Conservation (phyloP, 2,797 vertebrate genomes). For the Tapirus indicus region DNA sequence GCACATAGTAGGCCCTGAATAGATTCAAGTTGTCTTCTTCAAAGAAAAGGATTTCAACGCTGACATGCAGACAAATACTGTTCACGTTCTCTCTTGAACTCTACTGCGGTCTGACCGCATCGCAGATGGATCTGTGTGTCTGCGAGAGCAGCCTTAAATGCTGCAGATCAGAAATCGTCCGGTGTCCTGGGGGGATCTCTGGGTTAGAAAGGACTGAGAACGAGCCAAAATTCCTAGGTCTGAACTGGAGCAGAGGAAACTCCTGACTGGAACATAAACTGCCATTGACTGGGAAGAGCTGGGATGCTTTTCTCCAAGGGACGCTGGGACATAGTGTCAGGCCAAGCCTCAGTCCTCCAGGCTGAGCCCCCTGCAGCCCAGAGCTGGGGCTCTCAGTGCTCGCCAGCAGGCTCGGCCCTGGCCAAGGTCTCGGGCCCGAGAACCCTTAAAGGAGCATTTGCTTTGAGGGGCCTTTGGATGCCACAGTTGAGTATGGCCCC, state of each 20-base stretch:
- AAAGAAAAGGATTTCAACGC: neutral
- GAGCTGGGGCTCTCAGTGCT: neutral
- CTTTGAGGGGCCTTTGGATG: neutral
- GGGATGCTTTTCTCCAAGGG: neutral
- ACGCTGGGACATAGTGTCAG: neutral
- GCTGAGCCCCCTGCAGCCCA: neutral
- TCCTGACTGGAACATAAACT: neutral
- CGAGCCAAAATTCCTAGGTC: slow-evolving; percentile 28
- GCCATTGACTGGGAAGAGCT: slow-evolving; percentile 28
- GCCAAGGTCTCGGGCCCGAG: neutral
- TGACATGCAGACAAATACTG: neutral
- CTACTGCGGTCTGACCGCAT: neutral
- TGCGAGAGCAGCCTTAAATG: neutral
- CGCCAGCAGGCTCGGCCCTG: neutral
- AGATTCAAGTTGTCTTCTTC: neutral
- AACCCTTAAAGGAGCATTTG: neutral
- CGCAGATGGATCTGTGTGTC: neutral
- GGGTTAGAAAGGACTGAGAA: neutral
- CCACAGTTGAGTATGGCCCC: neutral
- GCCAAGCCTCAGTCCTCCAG: neutral
- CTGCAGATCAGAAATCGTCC: neutral
- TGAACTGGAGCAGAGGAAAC: neutral
- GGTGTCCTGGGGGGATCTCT: neutral
- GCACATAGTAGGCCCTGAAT: neutral
- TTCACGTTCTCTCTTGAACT: neutral